A percentile compares a stretch with the other conserved stretches of the same genome.
phyloP scores from a whole-genome alignment of 2,113 vertebrate genomes.

The Platysternon megacephalum region DNA sequence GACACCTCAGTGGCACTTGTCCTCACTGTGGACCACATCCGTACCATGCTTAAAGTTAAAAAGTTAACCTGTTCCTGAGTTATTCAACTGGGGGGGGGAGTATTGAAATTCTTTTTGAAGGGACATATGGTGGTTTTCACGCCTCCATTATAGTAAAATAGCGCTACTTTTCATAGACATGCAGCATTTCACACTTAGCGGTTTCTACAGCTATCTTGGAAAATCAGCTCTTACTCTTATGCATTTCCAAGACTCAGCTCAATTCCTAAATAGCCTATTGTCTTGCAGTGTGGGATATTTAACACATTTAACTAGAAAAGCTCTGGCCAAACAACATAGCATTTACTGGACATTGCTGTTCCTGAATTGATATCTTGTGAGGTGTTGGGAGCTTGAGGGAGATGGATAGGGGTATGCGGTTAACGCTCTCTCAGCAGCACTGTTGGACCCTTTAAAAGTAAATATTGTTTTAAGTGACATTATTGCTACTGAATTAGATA shows the following conservation, averaged over 20 bases:
- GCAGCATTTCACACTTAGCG: background rate
- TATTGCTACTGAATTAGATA: background rate
- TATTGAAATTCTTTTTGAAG: background rate
- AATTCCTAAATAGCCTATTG: background rate
- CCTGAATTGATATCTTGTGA: background rate
- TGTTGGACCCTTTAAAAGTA: background rate
- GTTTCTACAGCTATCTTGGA: background rate
- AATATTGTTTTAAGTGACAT: background rate
- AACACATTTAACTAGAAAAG: background rate
- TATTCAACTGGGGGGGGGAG: background rate
- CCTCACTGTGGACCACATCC: too few species aligned
- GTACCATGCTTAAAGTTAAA: fast-evolving
- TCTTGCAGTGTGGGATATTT: background rate
- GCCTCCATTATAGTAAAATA: background rate
- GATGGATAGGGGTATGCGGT: background rate
- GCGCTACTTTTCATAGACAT: background rate
- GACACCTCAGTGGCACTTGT: background rate
- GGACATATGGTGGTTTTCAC: background rate
- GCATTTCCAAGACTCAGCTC: background rate
- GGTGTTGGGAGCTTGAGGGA: background rate
- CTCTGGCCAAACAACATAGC: fast-evolving
- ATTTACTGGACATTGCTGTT: background rate
- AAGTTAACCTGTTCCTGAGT: background rate
- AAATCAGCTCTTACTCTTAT: background rate
- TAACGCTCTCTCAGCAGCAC: fast-evolving